phyloP scores from a whole-genome alignment of 2,888 invertebrate genomes.

The Protonemura montana region DNA sequence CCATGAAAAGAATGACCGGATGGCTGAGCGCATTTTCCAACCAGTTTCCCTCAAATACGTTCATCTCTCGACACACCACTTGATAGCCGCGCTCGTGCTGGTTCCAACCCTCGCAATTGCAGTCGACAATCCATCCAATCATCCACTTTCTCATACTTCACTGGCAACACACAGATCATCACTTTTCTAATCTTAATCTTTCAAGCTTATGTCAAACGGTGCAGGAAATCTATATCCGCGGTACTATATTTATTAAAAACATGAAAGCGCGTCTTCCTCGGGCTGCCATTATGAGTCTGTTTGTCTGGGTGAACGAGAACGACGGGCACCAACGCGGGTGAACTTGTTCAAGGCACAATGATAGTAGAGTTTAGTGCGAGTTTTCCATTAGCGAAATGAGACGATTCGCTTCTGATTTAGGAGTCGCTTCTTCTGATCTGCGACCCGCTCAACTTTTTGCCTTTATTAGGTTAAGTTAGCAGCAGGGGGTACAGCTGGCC shows the following conservation, averaged over 20 bases:
- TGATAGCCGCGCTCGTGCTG: background rate
- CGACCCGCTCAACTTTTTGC: conserved; percentile 43
- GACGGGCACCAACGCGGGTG: background rate
- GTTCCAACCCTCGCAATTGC: background rate
- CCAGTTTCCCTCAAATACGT: background rate
- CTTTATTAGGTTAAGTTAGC: conserved; percentile 49
- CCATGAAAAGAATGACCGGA: background rate
- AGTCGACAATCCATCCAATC: background rate
- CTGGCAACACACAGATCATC: conserved; percentile 1
- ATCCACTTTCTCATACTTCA: background rate
- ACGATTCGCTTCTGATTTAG: conserved; percentile 48
- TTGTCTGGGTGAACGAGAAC: background rate
- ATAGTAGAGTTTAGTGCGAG: conserved; percentile 37
- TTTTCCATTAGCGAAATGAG: conserved; percentile 50
- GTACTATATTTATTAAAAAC: conserved; percentile 19
- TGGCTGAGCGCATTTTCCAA: background rate
- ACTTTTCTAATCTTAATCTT: conserved; percentile 21
- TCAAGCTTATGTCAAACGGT: conserved; percentile 17
- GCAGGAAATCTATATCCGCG: background rate
- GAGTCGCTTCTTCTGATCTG: conserved; percentile 46
- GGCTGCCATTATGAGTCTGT: background rate
- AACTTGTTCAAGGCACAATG: background rate
- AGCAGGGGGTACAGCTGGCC: conserved; percentile 41
- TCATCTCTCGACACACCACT: background rate
- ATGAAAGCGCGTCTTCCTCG: background rate